Base-by-base conservation (phyloP, 2,797 vertebrate genomes). In the Parotocinclus haroldoi region DNA sequence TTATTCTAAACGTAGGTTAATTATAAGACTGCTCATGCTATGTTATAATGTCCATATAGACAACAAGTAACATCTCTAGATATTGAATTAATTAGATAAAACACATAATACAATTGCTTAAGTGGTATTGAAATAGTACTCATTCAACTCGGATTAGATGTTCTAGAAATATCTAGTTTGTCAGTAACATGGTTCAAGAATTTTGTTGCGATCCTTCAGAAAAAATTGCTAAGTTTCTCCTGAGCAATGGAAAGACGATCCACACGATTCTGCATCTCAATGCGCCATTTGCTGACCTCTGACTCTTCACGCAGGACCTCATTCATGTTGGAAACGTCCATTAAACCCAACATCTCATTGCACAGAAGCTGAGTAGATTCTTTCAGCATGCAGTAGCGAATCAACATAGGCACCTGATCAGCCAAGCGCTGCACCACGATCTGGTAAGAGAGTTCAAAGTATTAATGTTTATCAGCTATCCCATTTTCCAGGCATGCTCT, bases 321-420 rank as follows among this genome's bases (percentile, higher is more conserved):
- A n/a, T 68, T 81, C 10, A 80, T 44, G 1, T 63, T 58, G 4
- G 42, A 44, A 0, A 81, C 73, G 39, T 91, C 86, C 11, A 91
- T 17, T 40, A 92, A 85, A 1, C 81, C 75, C 37, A 91, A 27
- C 84, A 89, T 85, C 39, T 70, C 13, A 0, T 40, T 82, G 70
- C 87, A 80, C 38, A 93, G 66, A 0, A 60, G 10, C 2, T 76
- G 65, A 4, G 81, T 76, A 0, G 80, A 87, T 9, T 83, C 77
- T 12, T 79, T 68, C 12, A 92, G 81, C 36, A 87, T 18, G 65
- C 75, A 87, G 76, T 77, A 89, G 8, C 81, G 75, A 73, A 93
- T 84, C 76, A 89, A 78, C 69, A 91, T 71, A 7, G 91, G 88
- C 13, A 92, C 72, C 60, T 91, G 89, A 45, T 82, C 88, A 66